Conservation (phyloP, 2,113 vertebrate genomes). For the Lasiurus borealis region DNA sequence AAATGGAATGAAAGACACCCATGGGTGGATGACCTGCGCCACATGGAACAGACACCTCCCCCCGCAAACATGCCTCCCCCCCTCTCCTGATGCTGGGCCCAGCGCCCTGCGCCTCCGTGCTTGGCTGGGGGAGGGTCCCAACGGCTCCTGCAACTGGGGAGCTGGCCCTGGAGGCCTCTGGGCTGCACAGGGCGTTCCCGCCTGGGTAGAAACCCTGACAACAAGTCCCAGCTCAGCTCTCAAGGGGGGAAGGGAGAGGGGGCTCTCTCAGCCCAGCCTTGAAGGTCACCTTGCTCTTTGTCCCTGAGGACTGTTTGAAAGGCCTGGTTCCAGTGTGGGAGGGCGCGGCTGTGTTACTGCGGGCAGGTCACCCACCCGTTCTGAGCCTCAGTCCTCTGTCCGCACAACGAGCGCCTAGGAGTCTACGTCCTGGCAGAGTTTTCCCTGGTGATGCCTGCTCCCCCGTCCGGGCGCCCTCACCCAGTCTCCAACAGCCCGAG, state of each 20-base stretch:
- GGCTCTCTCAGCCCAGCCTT: neutral
- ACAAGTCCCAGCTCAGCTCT: neutral
- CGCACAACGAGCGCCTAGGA: neutral
- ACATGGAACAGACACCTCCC: fast-evolving
- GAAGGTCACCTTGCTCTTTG: neutral
- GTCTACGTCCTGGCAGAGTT: neutral
- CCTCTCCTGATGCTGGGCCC: neutral
- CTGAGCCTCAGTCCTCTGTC: neutral
- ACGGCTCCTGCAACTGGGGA: neutral
- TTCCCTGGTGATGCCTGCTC: neutral
- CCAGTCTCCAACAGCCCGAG: fast-evolving
- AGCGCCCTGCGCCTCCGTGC: neutral
- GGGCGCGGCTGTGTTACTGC: neutral
- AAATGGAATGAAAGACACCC: neutral
- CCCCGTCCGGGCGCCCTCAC: neutral
- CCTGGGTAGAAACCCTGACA: neutral
- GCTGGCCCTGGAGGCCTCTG: neutral
- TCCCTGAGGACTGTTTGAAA: neutral
- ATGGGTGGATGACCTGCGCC: neutral
- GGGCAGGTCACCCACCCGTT: neutral
- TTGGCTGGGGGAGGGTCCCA: neutral
- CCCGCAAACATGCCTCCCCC: fast-evolving
- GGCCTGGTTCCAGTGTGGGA: neutral
- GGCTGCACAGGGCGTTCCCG: neutral
- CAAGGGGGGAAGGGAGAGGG: neutral